These are phyloP conservation scores for Phenganax marumi DNA, from an alignment of 92 coral and sea anemone genomes.

Conservation along the genomic window DNA sequence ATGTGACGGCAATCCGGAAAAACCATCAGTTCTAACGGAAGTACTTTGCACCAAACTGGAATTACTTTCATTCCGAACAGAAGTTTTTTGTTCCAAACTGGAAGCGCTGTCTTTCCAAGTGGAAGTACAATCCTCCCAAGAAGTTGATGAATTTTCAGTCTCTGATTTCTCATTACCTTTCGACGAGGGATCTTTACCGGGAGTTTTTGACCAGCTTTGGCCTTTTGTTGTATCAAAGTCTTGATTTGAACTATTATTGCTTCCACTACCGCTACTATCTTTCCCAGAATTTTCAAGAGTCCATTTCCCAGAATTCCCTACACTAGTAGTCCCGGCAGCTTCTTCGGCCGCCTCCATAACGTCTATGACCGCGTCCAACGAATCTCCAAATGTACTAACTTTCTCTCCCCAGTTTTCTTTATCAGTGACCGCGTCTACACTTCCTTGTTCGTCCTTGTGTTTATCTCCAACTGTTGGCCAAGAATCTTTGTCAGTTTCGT, in stretches of 20 bases:
- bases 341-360: conserved; percentile 67
- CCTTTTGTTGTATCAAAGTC: conserved; percentile 24
- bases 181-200: conserved; percentile 79
- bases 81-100: background rate
- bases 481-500: conserved; percentile 79
- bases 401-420: conserved; percentile 46
- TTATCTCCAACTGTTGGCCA: conserved; percentile 93
- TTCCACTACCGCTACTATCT: conserved; percentile 36
- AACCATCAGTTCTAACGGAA: background rate
- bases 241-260: conserved; percentile 15
- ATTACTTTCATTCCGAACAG: background rate
- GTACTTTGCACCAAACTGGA: background rate
- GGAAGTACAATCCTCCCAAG: conserved; percentile 69
- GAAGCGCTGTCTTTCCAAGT: conserved; percentile 60
- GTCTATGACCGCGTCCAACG: conserved; percentile 73
- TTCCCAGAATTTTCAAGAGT: conserved; percentile 28
- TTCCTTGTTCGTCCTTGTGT: conserved; percentile 56
- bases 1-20: background rate
- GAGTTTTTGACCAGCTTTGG: conserved; percentile 84
- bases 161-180: conserved; percentile 42
- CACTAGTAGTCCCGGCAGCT: conserved; percentile 66
- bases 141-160: conserved; percentile 27
- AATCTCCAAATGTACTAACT: conserved; percentile 29
- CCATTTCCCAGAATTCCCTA: conserved; percentile 52
- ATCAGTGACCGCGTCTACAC: conserved; percentile 62